Evolutionary conservation across 1,140 invertebrate species (phyloP).

Genomic region (Megathymus violae): DNA sequence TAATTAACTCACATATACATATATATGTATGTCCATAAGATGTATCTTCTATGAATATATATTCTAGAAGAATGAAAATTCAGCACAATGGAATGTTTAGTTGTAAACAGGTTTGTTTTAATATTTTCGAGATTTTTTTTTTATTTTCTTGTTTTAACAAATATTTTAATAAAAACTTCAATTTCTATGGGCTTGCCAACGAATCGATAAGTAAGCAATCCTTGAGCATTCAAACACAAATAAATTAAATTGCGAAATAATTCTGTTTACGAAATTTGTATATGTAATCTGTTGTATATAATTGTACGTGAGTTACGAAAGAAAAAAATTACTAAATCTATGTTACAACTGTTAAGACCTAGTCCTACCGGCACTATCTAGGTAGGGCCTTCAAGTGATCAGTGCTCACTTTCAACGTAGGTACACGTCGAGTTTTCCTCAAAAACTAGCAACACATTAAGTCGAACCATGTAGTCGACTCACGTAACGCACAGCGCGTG

Average conservation of each 20-base stretch:
- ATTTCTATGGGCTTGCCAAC: no score
- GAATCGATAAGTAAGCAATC: no score
- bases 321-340: constrained; percentile 20
- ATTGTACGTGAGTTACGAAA: constrained; percentile 3
- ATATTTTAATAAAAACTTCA: no score
- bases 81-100: no score
- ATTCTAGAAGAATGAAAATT: no score
- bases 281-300: background rate
- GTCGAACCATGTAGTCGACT: constrained; percentile 35
- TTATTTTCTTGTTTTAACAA: no score
- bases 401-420: constrained; percentile 23
- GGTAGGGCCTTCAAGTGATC: constrained; percentile 19
- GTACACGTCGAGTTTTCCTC: constrained; percentile 35
- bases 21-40: no score
- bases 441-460: constrained; percentile 19
- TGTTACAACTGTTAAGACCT: constrained; percentile 19
- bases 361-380: constrained; percentile 7
- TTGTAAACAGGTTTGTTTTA: no score
- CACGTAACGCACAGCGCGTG: constrained; percentile 44
- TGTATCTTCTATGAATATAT: no score
- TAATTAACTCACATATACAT: no score
- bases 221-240: no score
- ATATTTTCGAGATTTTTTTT: no score
- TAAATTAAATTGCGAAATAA: background rate
- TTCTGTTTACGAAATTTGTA: background rate